Evolutionary conservation across 2,113 vertebrate genomes (phyloP), one percentile per base, ranked within the genome.

Genomic region (Hirundichthys speculiger): DNA sequence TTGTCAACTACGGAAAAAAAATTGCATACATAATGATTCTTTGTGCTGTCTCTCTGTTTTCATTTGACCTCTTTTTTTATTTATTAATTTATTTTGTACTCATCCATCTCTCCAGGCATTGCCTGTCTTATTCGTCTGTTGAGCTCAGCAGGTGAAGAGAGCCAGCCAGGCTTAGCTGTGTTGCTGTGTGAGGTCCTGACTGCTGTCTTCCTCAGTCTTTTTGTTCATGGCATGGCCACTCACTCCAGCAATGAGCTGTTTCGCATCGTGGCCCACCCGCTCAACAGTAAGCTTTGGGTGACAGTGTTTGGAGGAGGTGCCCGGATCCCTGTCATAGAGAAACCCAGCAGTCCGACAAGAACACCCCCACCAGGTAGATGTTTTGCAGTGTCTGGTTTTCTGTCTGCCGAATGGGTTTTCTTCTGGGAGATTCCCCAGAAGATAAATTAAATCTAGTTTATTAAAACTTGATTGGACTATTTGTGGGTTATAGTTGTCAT

Each of bases 141-240:
- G 91, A 96, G 90, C 92, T 95, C 94, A 65, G 92, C 94, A 39
- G 95, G 96, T 0, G 98, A 99, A 21, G 98, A 99, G 84, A 95
- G 93, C 71, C 96, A 97, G 43, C 94, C 96, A 2, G 92, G 94
- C 40, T 93, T 99, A 55, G 93, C 95, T 1, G 83, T 98, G 84
- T 88, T 99, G 52, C 94, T 99, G 25, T 98, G 96, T 77, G 98
- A 99, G 92, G 94, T 96, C 90, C 91, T 99, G 62, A 96, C 96
- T 42, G 96, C 96, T 0, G 95, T 99, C 22, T 98, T 94, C 90
- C 93, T 99, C 77, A 96, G 96, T 82, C 92, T 99, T 12, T 98
- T 99, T 85, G 95, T 95, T 73, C 96, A 98, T 78, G 98, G 97
- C 70, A 89, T 99, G 77, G 96, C 96, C 84, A 99, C 95, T 46